Evolutionary conservation across 2,888 invertebrate species (phyloP), one percentile per base, ranked within the genome.

Genomic region (Phyllotreta cruciferae): DNA sequence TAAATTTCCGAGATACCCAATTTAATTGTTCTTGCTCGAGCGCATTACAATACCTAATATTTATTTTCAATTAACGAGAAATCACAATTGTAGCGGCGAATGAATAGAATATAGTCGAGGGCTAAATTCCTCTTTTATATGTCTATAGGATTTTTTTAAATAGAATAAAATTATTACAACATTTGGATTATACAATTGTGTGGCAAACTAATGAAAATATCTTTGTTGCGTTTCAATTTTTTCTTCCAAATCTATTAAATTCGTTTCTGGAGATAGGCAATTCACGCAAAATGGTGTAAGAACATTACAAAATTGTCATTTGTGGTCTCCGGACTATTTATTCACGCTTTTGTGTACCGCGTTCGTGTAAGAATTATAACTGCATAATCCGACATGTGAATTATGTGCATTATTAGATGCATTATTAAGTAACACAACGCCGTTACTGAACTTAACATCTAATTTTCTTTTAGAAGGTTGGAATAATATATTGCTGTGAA

Each of bases 341-440:
- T 14, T 6, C 52, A 13, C 34, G 35, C 9, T 56, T 55, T 52
- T 44, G 39, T 50, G 47, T 62, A 14, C 57, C 24, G 24, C 24
- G 6, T 1, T 9, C 7, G 55, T 38, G 54, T 38, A 55, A 24
- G 38, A 52, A 37, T 42, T 11, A 49, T 56, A 62, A 62, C 62
- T 56, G 62, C 62, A 62, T 44, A 62, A 13, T 39, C 50, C 37
- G 35, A 53, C 60, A 61, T 61, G 61, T 61, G 61, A 61, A 61
- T 61, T 55, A 61, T 56, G 52, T 52, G 37, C 37, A 52, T 52
- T 52, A 52, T 52, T 52, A 52, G 52, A 24, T 62, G 41, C 37
- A 44, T 49, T 62, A 61, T 61, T 61, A 61, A 41, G 55, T 49
- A 56, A 62, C 41, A 52, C 42, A 50, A 47, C 49, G 39, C 62